Evolutionary conservation across 2,797 vertebrate species (phyloP), one percentile per base, ranked within the genome.

Genomic region (Muscicapa comitata): DNA sequence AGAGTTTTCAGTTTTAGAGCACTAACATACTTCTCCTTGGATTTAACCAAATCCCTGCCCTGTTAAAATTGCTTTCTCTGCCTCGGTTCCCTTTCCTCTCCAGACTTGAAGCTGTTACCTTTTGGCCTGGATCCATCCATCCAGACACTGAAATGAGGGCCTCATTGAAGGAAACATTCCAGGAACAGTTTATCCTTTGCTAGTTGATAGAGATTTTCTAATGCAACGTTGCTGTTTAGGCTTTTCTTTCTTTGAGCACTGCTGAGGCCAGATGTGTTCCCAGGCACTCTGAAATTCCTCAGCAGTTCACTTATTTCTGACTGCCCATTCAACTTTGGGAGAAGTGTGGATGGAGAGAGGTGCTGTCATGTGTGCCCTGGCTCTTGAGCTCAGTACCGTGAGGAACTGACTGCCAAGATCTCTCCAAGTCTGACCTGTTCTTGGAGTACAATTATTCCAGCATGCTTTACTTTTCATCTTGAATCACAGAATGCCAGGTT

Each of bases 151-250:
- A 81, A 94, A 59, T 0, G 24, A 62, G 72, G 58, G 15, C 37
- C 40, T 37, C 31, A 38, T 50, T 31, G 73, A 81, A 62, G 50
- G 48, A 90, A 63, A 29, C 43, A 13, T 93, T 95, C 78, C 86
- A 92, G 50, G 84, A 85, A 65, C 88, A 86, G 35, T 74, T 95
- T 79, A 92, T 92, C 57, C 77, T 95, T 85, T 43, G 20, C 63
- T 79, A 16, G 50, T 37, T 80, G 51, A 65, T 86, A 47, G 21
- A 13, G 66, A 45, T 73, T 81, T n/a, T 82, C 23, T 76, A 43
- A 42, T 15, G 58, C 28, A 31, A 35, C 11, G 8, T 68, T 90
- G 50, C 11, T 78, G 68, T 90, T 70, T 65, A 83, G 61, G 33
- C 55, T 61, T 82, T 48, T 66, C 35, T 53, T 76, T 51, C 18